These are phyloP conservation scores for Hydrotaea cyrtoneurina DNA, from an alignment of 2,888 invertebrate genomes.

Conservation along the genomic window DNA sequence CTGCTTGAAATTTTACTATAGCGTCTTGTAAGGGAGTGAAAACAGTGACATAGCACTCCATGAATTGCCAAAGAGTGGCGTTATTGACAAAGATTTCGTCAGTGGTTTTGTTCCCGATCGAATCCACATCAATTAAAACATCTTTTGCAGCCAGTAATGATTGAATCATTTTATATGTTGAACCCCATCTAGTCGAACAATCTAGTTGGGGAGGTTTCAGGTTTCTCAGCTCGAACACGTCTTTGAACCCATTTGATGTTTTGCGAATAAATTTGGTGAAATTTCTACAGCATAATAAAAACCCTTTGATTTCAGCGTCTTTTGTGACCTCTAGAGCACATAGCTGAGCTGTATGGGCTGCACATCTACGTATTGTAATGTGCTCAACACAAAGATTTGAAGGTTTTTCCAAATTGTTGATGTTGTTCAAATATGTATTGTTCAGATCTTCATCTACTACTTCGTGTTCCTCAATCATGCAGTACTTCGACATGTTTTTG, in stretches of 20 bases:
- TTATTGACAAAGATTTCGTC: neutral
- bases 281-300: slow-evolving; percentile 17
- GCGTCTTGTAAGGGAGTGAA: neutral
- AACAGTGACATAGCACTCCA: neutral
- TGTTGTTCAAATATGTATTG: neutral
- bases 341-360: neutral
- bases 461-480: no score
- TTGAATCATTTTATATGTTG: neutral
- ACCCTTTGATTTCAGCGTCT: neutral
- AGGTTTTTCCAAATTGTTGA: neutral
- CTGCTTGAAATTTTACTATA: neutral
- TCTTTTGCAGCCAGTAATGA: neutral
- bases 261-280: neutral
- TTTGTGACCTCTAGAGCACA: slow-evolving; percentile 15
- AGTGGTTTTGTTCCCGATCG: neutral
- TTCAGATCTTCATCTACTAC: neutral
- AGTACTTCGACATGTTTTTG: no score
- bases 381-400: neutral
- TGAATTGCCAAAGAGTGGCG: neutral
- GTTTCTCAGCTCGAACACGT: neutral
- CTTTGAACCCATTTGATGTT: neutral
- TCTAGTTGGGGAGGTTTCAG: neutral
- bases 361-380: neutral
- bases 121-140: neutral
- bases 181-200: neutral